phyloP scores from a whole-genome alignment of 1,140 invertebrate genomes.

The Musca domestica region DNA sequence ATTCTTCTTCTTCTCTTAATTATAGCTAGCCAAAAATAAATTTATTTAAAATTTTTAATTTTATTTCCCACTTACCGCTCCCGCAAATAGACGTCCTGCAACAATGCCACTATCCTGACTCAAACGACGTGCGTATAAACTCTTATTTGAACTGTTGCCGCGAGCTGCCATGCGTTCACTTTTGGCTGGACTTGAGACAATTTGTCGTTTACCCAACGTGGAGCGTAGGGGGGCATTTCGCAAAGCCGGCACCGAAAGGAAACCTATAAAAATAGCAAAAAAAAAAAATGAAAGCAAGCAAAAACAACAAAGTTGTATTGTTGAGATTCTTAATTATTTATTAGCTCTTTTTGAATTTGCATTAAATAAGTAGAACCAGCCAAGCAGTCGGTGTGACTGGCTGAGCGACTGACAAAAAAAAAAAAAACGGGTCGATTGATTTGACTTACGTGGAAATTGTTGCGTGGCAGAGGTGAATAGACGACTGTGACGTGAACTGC shows the following conservation, averaged over 20 bases:
- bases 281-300: neutral
- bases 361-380: too few relatives aligned
- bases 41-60: too few relatives aligned
- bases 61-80: slow-evolving; percentile 37
- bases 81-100: slow-evolving; percentile 40
- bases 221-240: slow-evolving; percentile 34
- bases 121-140: slow-evolving; percentile 35
- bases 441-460: neutral
- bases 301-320: slow-evolving; percentile 7
- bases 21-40: too few relatives aligned
- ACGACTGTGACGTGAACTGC: slow-evolving; percentile 32
- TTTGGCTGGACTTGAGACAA: slow-evolving; percentile 49
- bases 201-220: slow-evolving; percentile 31
- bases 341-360: neutral
- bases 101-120: slow-evolving; percentile 51
- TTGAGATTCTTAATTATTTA: neutral
- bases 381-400: too few relatives aligned
- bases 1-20: too few relatives aligned
- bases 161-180: slow-evolving; percentile 41
- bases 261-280: slow-evolving; percentile 32
- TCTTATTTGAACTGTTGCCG: slow-evolving; percentile 26
- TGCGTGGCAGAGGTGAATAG: neutral
- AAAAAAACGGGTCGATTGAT: neutral
- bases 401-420: too few relatives aligned
- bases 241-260: slow-evolving; percentile 46